phyloP scores from a whole-genome alignment of 2,797 vertebrate species.

The Helostoma temminkii region DNA sequence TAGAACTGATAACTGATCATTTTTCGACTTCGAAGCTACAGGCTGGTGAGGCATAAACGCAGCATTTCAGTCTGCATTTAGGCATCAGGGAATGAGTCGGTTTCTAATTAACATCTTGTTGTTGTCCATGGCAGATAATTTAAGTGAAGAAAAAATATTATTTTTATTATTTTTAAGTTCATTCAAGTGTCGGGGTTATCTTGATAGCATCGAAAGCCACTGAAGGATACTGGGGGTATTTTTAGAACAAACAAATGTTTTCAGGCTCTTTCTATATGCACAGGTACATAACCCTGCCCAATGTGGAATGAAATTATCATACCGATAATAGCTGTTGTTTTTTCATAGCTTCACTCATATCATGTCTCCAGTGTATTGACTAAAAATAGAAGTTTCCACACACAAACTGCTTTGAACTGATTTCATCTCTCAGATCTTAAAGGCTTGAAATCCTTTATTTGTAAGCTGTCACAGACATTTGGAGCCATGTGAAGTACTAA shows the following conservation, averaged over 20 bases:
- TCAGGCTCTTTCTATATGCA: neutral
- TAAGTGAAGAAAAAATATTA: neutral
- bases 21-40: neutral
- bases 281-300: neutral
- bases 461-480: slow-evolving; percentile 9
- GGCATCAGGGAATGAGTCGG: neutral
- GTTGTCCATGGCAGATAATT: neutral
- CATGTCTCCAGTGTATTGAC: slow-evolving; percentile 23
- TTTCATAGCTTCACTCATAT: neutral
- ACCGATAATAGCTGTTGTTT: slow-evolving; percentile 12
- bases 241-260: slow-evolving; percentile 18
- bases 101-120: neutral
- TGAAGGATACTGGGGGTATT: slow-evolving; percentile 1
- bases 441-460: slow-evolving; percentile 25
- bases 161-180: neutral
- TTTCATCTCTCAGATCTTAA: slow-evolving; percentile 22
- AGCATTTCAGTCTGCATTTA: slow-evolving; percentile 2
- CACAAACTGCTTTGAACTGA: slow-evolving; percentile 35
- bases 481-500: neutral
- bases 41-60: slow-evolving; percentile 13
- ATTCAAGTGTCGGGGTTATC: neutral
- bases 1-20: slow-evolving; percentile 19
- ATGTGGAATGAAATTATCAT: slow-evolving; percentile 19
- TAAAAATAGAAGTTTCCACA: slow-evolving; percentile 61
- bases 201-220: neutral